A percentile compares a stretch with the other conserved stretches of the same genome.
Conservation (phyloP, 2,113 vertebrate species). For the Terrapene triunguis region DNA sequence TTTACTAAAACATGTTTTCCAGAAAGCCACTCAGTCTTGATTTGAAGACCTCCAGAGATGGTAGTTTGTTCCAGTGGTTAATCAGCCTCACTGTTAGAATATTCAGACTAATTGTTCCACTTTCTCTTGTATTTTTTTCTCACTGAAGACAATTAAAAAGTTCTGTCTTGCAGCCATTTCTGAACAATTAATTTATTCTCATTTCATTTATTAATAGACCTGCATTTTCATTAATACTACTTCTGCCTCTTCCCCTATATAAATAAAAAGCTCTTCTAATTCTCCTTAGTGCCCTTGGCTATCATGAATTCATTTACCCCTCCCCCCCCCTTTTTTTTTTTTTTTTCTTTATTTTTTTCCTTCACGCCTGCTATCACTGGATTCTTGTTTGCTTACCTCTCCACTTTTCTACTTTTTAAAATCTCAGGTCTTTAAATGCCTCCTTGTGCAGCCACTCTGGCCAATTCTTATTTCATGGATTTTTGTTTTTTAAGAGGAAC, state of each 20-base stretch:
- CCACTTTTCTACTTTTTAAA: background rate
- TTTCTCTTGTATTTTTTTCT: background rate
- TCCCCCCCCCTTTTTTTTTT: background rate
- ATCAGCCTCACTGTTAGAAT: background rate
- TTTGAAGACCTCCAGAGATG: background rate
- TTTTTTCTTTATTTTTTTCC: background rate
- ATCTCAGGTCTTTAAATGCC: background rate
- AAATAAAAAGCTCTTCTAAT: background rate
- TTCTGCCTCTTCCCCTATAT: background rate
- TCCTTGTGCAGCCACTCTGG: background rate
- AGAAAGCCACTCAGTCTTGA: fast-evolving
- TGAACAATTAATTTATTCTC: constrained; percentile 5
- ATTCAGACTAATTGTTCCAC: background rate
- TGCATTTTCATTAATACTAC: background rate
- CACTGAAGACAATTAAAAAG: background rate
- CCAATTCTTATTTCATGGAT: background rate
- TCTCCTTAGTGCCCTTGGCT: background rate
- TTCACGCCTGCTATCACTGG: background rate
- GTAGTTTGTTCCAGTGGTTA: background rate
- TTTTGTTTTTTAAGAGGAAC: background rate
- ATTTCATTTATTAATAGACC: background rate
- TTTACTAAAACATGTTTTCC: background rate
- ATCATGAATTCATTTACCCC: background rate
- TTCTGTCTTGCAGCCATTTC: background rate
- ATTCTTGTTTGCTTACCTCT: background rate